Conservation (phyloP, 2,888 invertebrate genomes). For the Pachliopta kotzebuea region DNA sequence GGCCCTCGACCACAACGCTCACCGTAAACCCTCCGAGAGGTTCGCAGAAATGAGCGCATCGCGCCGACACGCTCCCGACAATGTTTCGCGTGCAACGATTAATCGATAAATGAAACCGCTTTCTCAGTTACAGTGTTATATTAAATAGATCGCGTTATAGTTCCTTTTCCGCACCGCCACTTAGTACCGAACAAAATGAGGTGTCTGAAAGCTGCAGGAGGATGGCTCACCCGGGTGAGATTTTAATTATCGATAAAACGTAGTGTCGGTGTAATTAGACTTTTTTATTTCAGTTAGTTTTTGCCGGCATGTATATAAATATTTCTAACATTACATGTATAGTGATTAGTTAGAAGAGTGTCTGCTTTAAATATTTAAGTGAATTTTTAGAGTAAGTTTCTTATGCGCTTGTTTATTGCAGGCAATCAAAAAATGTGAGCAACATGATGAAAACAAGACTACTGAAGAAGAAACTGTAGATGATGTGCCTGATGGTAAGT, state of each 20-base stretch:
- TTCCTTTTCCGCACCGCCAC: constrained; percentile 41
- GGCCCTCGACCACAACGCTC: constrained; percentile 71
- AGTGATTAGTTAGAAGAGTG: constrained; percentile 29
- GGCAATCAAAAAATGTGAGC: constrained; percentile 75
- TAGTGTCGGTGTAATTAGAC: constrained; percentile 25
- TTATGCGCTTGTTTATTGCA: constrained; percentile 48
- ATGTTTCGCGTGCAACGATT: constrained; percentile 68
- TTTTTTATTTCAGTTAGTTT: constrained; percentile 34
- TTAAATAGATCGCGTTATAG: constrained; percentile 53
- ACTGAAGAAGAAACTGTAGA: constrained; percentile 65
- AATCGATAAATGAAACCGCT: constrained; percentile 69
- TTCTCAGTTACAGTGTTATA: constrained; percentile 63
- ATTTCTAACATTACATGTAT: constrained; percentile 1
- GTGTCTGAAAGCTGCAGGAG: constrained; percentile 76
- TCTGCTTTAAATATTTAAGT: constrained; percentile 34
- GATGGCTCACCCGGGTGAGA: constrained; percentile 78
- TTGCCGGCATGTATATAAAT: not conserved
- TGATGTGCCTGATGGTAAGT: constrained; percentile 70
- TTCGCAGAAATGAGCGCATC: constrained; percentile 70
- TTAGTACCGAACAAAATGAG: constrained; percentile 58
- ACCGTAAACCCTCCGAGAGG: constrained; percentile 57
- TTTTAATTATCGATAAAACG: constrained; percentile 58
- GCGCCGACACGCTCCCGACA: constrained; percentile 54
- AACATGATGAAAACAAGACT: constrained; percentile 66
- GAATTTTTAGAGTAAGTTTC: constrained; percentile 15